Conservation (phyloP, 2,888 invertebrate genomes). For the Lymantria dispar region DNA sequence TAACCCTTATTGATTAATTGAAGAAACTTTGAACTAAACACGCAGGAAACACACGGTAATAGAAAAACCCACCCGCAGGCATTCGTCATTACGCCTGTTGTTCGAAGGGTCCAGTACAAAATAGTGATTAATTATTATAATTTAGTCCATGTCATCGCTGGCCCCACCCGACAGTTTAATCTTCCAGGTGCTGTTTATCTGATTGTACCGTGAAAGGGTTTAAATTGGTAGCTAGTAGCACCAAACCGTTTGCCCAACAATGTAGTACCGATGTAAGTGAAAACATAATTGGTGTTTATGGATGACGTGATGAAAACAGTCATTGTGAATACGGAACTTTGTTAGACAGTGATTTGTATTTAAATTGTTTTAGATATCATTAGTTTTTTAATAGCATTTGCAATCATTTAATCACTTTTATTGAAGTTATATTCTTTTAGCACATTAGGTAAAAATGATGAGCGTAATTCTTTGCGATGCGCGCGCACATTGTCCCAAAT, state of each 20-base stretch:
- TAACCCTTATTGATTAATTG: constrained; percentile 65
- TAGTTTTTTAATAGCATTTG: neutral
- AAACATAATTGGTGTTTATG: constrained; percentile 27
- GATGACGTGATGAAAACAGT: constrained; percentile 23
- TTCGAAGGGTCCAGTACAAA: constrained; percentile 61
- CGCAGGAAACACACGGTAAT: constrained; percentile 66
- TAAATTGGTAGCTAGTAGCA: constrained; percentile 47
- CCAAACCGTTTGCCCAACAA: constrained; percentile 16
- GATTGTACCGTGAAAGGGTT: constrained; percentile 73
- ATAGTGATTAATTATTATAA: constrained; percentile 78
- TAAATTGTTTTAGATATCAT: neutral
- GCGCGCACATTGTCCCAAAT: no score
- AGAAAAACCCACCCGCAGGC: constrained; percentile 65
- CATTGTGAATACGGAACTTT: constrained; percentile 8
- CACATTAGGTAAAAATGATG: no score
- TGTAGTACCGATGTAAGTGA: constrained; percentile 20
- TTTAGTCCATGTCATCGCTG: constrained; percentile 72
- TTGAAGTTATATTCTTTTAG: no score
- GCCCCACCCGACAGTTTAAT: constrained; percentile 63
- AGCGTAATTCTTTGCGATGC: no score
- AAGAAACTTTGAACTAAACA: constrained; percentile 38
- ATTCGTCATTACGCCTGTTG: constrained; percentile 61
- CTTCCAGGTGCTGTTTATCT: constrained; percentile 77
- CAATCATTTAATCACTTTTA: neutral
- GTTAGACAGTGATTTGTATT: neutral